Percentiles rank a stretch among this genome's conserved stretches.
These are phyloP conservation scores for Pecten maximus DNA, from an alignment of 2,888 invertebrate species.

Conservation along the genomic window DNA sequence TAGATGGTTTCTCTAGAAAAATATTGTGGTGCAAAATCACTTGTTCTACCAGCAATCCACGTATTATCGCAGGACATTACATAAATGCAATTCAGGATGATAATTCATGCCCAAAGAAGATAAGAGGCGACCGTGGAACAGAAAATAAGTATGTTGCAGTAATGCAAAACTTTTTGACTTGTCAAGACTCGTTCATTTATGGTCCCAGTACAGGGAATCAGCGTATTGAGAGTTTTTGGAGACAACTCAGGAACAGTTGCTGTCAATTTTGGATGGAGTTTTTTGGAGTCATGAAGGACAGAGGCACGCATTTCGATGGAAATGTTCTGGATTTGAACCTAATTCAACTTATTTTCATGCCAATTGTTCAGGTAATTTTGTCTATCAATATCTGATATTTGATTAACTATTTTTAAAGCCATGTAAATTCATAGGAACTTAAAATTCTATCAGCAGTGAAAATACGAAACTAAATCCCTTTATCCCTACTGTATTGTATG, in stretches of 20 bases:
- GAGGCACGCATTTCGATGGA: neutral
- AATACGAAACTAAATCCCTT: too few relatives aligned
- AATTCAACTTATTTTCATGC: neutral
- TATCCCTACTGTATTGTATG: too few relatives aligned
- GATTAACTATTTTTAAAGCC: too few relatives aligned
- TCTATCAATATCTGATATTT: too few relatives aligned
- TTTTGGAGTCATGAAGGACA: neutral
- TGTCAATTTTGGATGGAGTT: slow-evolving; percentile 4
- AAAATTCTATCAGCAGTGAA: too few relatives aligned
- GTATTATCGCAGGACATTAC: slow-evolving; percentile 38
- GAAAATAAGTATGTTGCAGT: too few relatives aligned
- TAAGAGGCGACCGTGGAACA: too few relatives aligned
- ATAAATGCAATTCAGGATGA: neutral
- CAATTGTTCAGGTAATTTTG: slow-evolving; percentile 26
- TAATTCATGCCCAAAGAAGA: neutral
- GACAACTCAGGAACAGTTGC: neutral
- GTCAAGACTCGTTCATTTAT: slow-evolving; percentile 4
- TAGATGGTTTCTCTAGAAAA: neutral
- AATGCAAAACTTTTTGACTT: neutral
- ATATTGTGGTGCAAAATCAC: neutral
- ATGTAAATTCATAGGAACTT: too few relatives aligned
- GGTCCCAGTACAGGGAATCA: neutral
- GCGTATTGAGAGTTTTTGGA: neutral
- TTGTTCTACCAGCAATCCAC: neutral
- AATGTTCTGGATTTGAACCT: neutral